Evolutionary conservation across 1,140 invertebrate species (phyloP).

Genomic region (Lycorma delicatula): DNA sequence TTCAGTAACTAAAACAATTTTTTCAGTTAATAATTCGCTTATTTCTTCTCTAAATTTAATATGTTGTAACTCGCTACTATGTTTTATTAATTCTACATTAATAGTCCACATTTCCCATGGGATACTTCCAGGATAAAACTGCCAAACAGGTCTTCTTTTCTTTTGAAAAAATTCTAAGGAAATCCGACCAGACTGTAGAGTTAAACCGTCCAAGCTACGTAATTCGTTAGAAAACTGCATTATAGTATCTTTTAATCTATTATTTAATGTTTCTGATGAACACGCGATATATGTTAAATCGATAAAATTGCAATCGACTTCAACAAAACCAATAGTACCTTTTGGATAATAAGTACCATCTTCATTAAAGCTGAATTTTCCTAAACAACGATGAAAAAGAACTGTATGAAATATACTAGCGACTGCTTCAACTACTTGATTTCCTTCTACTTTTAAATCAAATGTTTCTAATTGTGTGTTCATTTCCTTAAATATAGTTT

Average conservation of each 20-base stretch:
- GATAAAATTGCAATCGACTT: slow-evolving; percentile 94
- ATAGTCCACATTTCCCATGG: slow-evolving; percentile 15
- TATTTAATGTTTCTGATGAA: slow-evolving; percentile 8
- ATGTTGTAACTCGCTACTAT: not conserved
- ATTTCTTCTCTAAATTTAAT: slow-evolving; percentile 1
- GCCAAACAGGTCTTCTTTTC: slow-evolving; percentile 7
- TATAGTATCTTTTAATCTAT: slow-evolving; percentile 5
- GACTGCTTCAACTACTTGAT: slow-evolving; percentile 90
- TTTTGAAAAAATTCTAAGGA: slow-evolving; percentile 13
- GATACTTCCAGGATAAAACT: slow-evolving; percentile 1
- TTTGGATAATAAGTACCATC: slow-evolving; percentile 91
- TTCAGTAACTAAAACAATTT: slow-evolving; percentile 7
- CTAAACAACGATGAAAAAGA: slow-evolving; percentile 85
- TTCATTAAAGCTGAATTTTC: slow-evolving; percentile 90
- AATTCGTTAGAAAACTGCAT: slow-evolving; percentile 9
- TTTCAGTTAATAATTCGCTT: slow-evolving; percentile 10
- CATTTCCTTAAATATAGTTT: too few relatives aligned
- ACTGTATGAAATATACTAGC: slow-evolving; percentile 91
- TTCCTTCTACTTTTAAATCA: slow-evolving; percentile 63
- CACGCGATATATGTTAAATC: slow-evolving; percentile 81
- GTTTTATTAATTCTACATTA: slow-evolving; percentile 1
- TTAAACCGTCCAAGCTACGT: not conserved
- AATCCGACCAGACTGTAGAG: slow-evolving; percentile 9
- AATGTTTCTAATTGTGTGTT: slow-evolving; percentile 14
- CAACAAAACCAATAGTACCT: slow-evolving; percentile 86